Base-by-base conservation (phyloP, 2,113 vertebrate species). In the Scalopus aquaticus region DNA sequence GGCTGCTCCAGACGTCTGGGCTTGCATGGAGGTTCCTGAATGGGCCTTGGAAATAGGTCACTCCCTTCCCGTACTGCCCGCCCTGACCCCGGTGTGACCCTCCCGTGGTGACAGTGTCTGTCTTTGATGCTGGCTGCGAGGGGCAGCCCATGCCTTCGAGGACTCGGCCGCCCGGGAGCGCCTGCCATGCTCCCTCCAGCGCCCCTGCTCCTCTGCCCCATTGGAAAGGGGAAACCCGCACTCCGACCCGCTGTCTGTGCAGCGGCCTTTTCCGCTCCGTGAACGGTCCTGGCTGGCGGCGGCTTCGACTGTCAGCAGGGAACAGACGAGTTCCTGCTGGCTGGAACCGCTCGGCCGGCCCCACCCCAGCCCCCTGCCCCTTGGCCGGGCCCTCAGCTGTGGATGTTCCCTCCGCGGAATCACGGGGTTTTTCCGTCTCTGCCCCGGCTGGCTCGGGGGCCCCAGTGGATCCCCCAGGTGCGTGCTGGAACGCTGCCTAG, bases 11-110 rank as follows among this genome's bases (percentile, higher is more conserved):
- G 95, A 46, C 42, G 92, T 92, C 96, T 96, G 95, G 94, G 72
- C 85, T 70, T 16, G 83, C 83, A 88, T 77, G 92, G 95, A 96
- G 95, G 95, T 96, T 96, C 97, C 97, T 90, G 92, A 95, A 90
- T 64, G 93, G 67, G 94, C 78, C 80, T 76, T 90, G 85, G 97
- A 93, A 95, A 93, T 73, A 93, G 92, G 84, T 93, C 95, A 93
- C 96, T 97, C 96, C 96, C 96, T 97, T 97, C 95, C 97, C 93
- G 67, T 93, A 94, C 96, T 17, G 79, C 89, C 54, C 49, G 95
- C 72, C 2, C 93, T 97, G 96, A 96, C 96, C 97, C 58, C 39
- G 35, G 37, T 70, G 74, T 96, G 96, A 97, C 93, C 97, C 95
- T 89, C 64, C 93, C 90, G 39, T 8, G 51, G 92, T 95, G 95